Percentiles rank a stretch among this genome's conserved stretches.
phyloP scores from a whole-genome alignment of 2,797 vertebrate genomes.

The Gouania willdenowi region DNA sequence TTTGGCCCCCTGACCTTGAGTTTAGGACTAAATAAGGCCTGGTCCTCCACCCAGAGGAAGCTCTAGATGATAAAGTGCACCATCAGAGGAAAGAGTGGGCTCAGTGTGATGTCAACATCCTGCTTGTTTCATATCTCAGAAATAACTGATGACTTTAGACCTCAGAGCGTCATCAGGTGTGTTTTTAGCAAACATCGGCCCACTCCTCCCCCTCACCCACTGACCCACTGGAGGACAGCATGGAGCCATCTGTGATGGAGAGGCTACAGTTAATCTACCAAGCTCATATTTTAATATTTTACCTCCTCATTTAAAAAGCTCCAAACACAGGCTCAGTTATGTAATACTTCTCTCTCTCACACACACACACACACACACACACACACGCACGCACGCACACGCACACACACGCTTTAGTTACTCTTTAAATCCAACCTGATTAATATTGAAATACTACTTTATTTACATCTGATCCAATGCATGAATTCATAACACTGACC shows the following conservation, averaged over 20 bases:
- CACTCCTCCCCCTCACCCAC: conserved; percentile 75
- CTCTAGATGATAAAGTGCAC: conserved; percentile 33
- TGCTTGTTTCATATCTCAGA: conserved; percentile 56
- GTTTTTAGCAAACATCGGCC: conserved; percentile 66
- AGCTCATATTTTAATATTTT: conserved; percentile 69
- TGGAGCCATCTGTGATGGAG: conserved; percentile 62
- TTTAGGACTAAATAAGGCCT: conserved; percentile 43
- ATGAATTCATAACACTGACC: too few relatives aligned
- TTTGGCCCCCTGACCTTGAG: too few relatives aligned
- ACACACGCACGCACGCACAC: too few relatives aligned
- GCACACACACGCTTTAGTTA: too few relatives aligned
- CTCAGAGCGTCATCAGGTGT: conserved; percentile 55
- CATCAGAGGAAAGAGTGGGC: conserved; percentile 41
- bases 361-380: too few relatives aligned
- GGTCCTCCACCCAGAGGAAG: conserved; percentile 24
- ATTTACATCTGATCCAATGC: too few relatives aligned
- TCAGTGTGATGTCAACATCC: conserved; percentile 56
- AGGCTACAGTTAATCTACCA: conserved; percentile 72
- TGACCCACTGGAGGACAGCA: conserved; percentile 81
- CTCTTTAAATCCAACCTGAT: too few relatives aligned
- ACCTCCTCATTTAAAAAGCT: too few relatives aligned
- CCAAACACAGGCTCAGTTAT: conserved; percentile 48
- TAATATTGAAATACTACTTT: too few relatives aligned
- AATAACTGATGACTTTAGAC: conserved; percentile 73
- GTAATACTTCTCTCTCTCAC: conserved; percentile 46